These are phyloP conservation scores for Myotis myotis DNA, from an alignment of 2,797 vertebrate genomes.

Conservation along the genomic window DNA sequence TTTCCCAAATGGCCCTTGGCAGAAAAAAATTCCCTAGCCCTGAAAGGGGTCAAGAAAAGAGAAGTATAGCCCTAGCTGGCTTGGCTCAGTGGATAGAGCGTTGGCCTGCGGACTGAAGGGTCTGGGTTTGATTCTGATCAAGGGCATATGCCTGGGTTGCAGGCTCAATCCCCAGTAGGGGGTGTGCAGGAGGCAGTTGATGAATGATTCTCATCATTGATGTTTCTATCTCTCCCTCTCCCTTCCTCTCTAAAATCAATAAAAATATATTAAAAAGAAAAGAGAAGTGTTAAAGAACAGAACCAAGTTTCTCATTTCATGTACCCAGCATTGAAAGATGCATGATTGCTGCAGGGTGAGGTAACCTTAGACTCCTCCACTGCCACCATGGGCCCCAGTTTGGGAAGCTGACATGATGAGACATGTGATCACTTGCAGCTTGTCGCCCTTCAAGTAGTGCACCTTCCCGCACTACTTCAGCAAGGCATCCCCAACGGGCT, in stretches of 20 bases:
- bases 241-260: not conserved
- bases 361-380: not conserved
- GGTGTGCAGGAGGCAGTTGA: not conserved
- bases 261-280: not conserved
- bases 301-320: not conserved
- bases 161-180: not conserved
- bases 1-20: no score
- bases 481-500: conserved; percentile 90
- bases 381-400: conserved; percentile 92
- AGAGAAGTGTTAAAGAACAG: not conserved
- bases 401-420: conserved; percentile 90
- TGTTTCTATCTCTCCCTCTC: not conserved
- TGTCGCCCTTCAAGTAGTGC: conserved; percentile 95
- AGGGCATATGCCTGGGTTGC: not conserved
- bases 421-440: conserved; percentile 92
- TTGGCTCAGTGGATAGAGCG: not conserved
- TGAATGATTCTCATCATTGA: not conserved
- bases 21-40: no score
- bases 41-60: not conserved
- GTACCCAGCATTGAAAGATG: not conserved
- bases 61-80: not conserved
- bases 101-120: not conserved
- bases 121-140: not conserved
- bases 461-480: conserved; percentile 89
- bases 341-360: not conserved